Conservation (phyloP, 1,140 invertebrate genomes). For the Drosophila ambigua region DNA sequence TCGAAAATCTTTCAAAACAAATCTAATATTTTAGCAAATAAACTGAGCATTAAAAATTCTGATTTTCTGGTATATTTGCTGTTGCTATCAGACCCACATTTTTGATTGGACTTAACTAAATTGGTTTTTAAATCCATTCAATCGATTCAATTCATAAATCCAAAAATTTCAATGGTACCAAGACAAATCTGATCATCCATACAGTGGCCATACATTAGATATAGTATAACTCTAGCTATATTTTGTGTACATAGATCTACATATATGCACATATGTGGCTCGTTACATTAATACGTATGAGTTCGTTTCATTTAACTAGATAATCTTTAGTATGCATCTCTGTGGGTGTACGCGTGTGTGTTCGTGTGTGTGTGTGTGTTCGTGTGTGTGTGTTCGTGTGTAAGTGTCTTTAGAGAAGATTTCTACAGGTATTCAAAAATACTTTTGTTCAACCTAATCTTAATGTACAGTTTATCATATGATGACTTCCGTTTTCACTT, state of each 20-base stretch:
- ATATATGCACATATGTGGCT: constrained; percentile 23
- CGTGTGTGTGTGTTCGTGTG: not conserved
- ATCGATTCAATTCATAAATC: too few species aligned
- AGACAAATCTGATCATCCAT: not conserved
- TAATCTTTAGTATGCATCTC: constrained; percentile 51
- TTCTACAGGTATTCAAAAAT: constrained; percentile 36
- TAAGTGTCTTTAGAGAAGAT: constrained; percentile 16
- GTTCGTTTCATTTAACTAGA: constrained; percentile 72
- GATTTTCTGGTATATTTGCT: too few species aligned
- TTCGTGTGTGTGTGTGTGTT: constrained; percentile 3
- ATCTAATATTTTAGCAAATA: too few species aligned
- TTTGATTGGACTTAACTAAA: too few species aligned
- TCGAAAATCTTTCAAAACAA: too few species aligned
- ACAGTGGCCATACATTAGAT: constrained; percentile 1
- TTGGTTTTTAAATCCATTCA: too few species aligned
- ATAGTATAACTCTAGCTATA: constrained; percentile 46
- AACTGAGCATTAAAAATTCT: too few species aligned
- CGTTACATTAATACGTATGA: constrained; percentile 68
- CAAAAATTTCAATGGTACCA: too few species aligned
- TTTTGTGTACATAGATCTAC: constrained; percentile 24
- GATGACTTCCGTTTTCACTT: too few species aligned
- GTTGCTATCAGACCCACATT: too few species aligned
- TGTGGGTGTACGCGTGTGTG: constrained; percentile 8
- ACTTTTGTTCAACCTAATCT: constrained; percentile 23
- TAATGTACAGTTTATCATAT: constrained; percentile 29